A percentile compares a stretch with the other conserved stretches of the same genome.
Evolutionary conservation across 2,797 vertebrate species (phyloP).

Genomic region (Neosalanx taihuensis): DNA sequence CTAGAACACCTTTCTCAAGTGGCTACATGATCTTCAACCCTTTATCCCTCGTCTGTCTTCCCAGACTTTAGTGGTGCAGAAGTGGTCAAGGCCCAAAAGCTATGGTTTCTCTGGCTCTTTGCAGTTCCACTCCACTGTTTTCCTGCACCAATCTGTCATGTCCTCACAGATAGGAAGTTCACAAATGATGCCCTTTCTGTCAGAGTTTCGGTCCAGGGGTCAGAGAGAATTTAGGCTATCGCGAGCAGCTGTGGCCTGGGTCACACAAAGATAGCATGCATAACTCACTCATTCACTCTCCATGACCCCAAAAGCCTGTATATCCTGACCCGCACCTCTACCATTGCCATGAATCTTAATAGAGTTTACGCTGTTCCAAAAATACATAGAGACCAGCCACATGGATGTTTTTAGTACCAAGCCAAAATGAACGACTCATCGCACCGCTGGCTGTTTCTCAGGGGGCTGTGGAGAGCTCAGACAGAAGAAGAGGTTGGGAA

Average conservation of each 20-base stretch:
- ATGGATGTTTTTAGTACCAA: background rate
- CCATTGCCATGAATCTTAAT: conserved; percentile 16
- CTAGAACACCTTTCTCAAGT: background rate
- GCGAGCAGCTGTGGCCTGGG: conserved; percentile 25
- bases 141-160: conserved; percentile 34
- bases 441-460: conserved; percentile 1
- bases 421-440: conserved; percentile 5
- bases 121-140: conserved; percentile 41
- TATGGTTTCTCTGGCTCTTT: conserved; percentile 17
- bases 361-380: conserved; percentile 29
- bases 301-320: background rate
- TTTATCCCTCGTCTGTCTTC: conserved; percentile 1
- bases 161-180: conserved; percentile 37
- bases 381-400: conserved; percentile 13
- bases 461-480: conserved; percentile 14
- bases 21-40: background rate
- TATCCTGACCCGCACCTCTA: background rate
- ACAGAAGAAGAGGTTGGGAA: conserved; percentile 30
- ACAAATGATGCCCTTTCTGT: conserved; percentile 16
- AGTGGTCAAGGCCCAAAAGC: background rate
- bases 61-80: conserved; percentile 8
- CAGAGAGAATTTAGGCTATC: conserved; percentile 28
- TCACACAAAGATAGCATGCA: conserved; percentile 23
- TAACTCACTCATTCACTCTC: conserved; percentile 24
- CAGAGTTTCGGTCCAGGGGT: conserved; percentile 31